phyloP scores from a whole-genome alignment of 1,140 invertebrate species.

The Drosophila dunni region DNA sequence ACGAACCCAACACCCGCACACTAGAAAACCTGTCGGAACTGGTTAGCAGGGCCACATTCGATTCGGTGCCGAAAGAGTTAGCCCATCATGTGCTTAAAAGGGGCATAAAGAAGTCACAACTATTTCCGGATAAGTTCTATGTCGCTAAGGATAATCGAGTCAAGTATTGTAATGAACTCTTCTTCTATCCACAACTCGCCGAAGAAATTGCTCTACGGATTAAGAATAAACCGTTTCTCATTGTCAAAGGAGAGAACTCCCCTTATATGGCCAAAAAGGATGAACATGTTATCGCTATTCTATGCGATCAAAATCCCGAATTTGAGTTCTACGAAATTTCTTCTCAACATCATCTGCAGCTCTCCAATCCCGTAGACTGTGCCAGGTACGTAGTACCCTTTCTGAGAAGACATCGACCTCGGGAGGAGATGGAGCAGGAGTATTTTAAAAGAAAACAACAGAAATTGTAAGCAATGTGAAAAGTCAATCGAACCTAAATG shows the following conservation, averaged over 20 bases:
- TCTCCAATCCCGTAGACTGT: constrained; percentile 87
- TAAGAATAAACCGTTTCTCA: constrained; percentile 53
- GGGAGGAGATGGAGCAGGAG: neutral
- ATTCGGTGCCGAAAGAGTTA: constrained; percentile 85
- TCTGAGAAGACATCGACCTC: constrained; percentile 34
- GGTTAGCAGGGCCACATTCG: constrained; percentile 84
- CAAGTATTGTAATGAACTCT: constrained; percentile 70
- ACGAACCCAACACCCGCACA: constrained; percentile 86
- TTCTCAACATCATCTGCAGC: constrained; percentile 89
- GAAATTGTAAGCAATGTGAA: constrained; percentile 2
- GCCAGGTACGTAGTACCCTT: constrained; percentile 86
- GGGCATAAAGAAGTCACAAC: constrained; percentile 85
- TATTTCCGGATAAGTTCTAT: constrained; percentile 86
- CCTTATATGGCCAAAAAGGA: neutral
- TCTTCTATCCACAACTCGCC: constrained; percentile 8
- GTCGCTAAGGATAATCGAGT: constrained; percentile 87
- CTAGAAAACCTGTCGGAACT: constrained; percentile 86
- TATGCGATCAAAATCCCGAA: constrained; percentile 85
- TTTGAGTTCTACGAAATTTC: constrained; percentile 87
- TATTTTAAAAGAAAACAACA: constrained; percentile 2
- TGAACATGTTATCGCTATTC: constrained; percentile 85
- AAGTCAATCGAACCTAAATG: no score
- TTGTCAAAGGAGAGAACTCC: constrained; percentile 60
- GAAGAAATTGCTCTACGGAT: constrained; percentile 57
- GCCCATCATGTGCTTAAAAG: constrained; percentile 86